Evolutionary conservation across 2,888 invertebrate species (phyloP).

Genomic region (Cheilosia impressa): DNA sequence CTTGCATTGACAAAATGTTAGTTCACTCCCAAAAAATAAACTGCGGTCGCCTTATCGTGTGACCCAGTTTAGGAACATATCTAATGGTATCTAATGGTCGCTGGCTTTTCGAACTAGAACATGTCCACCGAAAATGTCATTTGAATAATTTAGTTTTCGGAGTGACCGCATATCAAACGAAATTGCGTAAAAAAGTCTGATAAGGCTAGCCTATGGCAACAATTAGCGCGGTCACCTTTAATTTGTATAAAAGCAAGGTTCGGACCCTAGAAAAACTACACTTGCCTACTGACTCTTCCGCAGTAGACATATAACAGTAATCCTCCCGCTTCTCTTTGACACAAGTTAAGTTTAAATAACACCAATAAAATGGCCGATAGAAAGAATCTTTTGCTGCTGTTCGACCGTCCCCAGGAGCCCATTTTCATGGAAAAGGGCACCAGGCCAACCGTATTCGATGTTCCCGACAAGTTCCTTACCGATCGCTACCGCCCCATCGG

Average conservation of each 20-base stretch:
- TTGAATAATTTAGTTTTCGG: not conserved
- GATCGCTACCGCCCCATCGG: constrained; percentile 83
- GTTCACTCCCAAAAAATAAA: too few relatives aligned
- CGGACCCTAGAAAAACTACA: not conserved
- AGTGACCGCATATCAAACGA: constrained; percentile 10
- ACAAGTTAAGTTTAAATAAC: not conserved
- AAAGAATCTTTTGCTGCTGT: constrained; percentile 86
- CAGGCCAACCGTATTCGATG: constrained; percentile 85
- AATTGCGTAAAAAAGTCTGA: not conserved
- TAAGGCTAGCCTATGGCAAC: constrained; percentile 8
- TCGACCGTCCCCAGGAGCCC: constrained; percentile 89
- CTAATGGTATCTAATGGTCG: not conserved
- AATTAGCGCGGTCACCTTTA: constrained; percentile 21
- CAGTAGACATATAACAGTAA: constrained; percentile 7
- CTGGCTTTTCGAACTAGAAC: not conserved
- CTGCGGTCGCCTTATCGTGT: too few relatives aligned
- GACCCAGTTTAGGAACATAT: too few relatives aligned
- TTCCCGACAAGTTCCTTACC: constrained; percentile 86
- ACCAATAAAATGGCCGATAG: constrained; percentile 78
- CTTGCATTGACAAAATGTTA: too few relatives aligned
- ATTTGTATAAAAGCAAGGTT: constrained; percentile 43
- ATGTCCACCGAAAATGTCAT: not conserved
- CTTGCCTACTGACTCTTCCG: constrained; percentile 24
- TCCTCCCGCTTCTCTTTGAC: not conserved
- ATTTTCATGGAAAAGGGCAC: constrained; percentile 85